Base-by-base conservation (phyloP, 2,888 invertebrate genomes). In the Hedychridium roseum region DNA sequence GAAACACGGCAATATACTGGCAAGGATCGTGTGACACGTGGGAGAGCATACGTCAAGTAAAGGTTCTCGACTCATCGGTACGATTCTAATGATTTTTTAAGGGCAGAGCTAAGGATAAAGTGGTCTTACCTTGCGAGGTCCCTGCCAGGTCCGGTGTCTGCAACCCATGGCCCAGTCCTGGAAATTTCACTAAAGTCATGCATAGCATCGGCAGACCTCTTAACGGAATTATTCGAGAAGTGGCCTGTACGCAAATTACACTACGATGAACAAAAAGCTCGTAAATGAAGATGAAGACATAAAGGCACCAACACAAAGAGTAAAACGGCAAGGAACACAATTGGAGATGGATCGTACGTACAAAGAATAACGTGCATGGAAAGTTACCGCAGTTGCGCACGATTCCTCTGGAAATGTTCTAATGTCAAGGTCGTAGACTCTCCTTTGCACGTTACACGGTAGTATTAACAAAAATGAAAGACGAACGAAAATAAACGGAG, bases 61-160 rank as follows among this genome's bases (percentile, higher is more conserved):
- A 36, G 36, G 51, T 62, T 46, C 46, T 61, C 55, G 61, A 61
- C n/a, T n/a, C n/a, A n/a, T n/a, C n/a, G n/a, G n/a, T n/a, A 57
- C 39, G 44, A 45, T 56, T 60, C 57, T 53, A 43, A 50, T 53
- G 60, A 61, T 59, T 60, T 62, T 44, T 53, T 59, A 60, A 57
- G 57, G 66, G 50, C 67, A 59, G 60, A 68, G 70, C 66, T 54
- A 50, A 57, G 46, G 45, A 21, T 34, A 28, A 52, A 50, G 39
- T 52, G 50, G 57, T 72, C 78, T 79, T 79, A 91, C 91, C 91
- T 91, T 91, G 91, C 71, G 91, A 91, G 74, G 91, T 91, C 77
- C 90, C 88, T 68, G 91, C 90, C 78, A 91, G 82, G 80, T 90
- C 91, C 51, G 85, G 83, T 58, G 78, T 77, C 66, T 77, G 78